Percentiles rank a stretch among this genome's conserved stretches.
These are phyloP conservation scores for Ginglymostoma cirratum DNA, from an alignment of 2,113 vertebrate species.

Conservation along the genomic window DNA sequence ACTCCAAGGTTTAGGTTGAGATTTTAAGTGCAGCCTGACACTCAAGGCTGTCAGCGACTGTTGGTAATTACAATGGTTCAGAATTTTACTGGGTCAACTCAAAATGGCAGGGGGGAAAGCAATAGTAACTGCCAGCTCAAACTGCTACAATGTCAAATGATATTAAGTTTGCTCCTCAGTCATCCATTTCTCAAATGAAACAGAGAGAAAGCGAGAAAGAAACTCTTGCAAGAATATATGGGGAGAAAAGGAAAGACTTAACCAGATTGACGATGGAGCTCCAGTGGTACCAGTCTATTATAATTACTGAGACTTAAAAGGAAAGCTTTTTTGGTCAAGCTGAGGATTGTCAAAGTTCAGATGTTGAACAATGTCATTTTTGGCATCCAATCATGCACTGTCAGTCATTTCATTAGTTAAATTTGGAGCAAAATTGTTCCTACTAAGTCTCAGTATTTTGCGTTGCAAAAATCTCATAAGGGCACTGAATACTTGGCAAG, in stretches of 20 bases:
- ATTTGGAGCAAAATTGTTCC: background rate
- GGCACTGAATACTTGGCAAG: background rate
- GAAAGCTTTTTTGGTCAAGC: background rate
- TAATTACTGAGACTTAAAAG: background rate
- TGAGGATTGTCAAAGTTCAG: background rate
- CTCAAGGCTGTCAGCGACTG: background rate
- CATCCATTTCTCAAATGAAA: background rate
- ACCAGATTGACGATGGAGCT: background rate
- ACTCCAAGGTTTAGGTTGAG: background rate
- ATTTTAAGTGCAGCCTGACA: background rate
- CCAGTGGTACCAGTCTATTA: background rate
- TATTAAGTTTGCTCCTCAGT: background rate
- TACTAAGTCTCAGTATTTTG: background rate
- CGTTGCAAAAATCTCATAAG: background rate
- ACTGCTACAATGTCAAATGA: background rate
- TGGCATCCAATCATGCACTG: background rate
- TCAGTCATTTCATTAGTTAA: background rate
- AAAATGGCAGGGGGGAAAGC: background rate
- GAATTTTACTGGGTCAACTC: background rate
- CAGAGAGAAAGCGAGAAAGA: background rate
- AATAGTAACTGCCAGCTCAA: background rate
- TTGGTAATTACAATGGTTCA: background rate
- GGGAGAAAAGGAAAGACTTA: background rate
- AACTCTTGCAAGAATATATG: background rate
- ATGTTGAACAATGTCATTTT: background rate